phyloP scores from a whole-genome alignment of 2,888 invertebrate species.

The Ochropleura leucogaster region DNA sequence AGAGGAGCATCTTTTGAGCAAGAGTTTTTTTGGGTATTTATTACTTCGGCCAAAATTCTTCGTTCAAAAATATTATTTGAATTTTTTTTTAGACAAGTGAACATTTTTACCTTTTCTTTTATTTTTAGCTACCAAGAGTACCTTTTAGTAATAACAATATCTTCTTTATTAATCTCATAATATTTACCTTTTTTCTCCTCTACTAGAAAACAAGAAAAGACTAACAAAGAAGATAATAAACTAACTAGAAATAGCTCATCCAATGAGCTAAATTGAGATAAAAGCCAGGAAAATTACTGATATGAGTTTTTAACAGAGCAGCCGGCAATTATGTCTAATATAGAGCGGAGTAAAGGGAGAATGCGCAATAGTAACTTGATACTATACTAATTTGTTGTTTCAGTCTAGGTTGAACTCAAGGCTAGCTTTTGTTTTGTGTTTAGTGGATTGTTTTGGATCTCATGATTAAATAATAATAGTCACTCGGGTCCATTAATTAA shows the following conservation, averaged over 20 bases:
- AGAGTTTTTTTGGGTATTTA: not conserved
- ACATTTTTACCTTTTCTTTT: no score
- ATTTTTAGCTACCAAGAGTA: not conserved
- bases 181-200: not conserved
- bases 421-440: slow-evolving; percentile 47
- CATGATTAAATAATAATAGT: no score
- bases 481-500: no score
- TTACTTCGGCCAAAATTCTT: not conserved
- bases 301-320: slow-evolving; percentile 51
- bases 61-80: not conserved
- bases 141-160: not conserved
- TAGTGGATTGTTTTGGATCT: not conserved
- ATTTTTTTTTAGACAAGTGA: not conserved
- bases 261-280: slow-evolving; percentile 42
- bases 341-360: slow-evolving; percentile 24
- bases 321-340: slow-evolving; percentile 44
- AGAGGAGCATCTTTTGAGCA: not conserved
- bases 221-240: slow-evolving; percentile 1
- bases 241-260: slow-evolving; percentile 2
- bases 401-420: slow-evolving; percentile 44
- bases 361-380: slow-evolving; percentile 49
- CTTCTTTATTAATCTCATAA: not conserved
- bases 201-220: not conserved
- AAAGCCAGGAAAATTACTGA: slow-evolving; percentile 53
- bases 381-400: slow-evolving; percentile 45